Percentiles rank a stretch among this genome's conserved stretches.
Evolutionary conservation across 2,113 vertebrate genomes (phyloP).

Genomic region (Pseudonaja textilis): DNA sequence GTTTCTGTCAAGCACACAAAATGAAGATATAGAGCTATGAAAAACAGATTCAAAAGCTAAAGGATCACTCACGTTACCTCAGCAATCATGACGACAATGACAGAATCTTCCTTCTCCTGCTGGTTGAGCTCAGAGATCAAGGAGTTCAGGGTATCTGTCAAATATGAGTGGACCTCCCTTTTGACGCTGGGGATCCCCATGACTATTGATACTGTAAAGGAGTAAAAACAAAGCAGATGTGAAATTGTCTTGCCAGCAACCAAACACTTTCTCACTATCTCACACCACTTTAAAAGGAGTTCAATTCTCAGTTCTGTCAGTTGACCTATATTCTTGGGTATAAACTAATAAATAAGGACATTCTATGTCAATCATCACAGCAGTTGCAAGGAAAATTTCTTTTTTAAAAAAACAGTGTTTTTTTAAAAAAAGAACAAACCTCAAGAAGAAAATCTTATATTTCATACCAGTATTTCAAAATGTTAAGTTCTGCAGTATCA

Average conservation of each 20-base stretch:
- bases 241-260: not conserved
- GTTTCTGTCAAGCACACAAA: not conserved
- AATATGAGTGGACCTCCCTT: conserved; percentile 94
- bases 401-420: not conserved
- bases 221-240: conserved; percentile 42
- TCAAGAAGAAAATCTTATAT: not conserved
- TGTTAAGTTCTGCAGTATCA: not conserved
- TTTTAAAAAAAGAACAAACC: not conserved
- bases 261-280: not conserved
- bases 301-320: not conserved
- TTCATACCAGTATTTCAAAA: not conserved
- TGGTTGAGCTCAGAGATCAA: conserved; percentile 92
- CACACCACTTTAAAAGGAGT: not conserved
- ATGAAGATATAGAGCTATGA: not conserved
- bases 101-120: conserved; percentile 90
- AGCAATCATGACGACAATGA: conserved; percentile 94
- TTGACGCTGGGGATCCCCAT: conserved; percentile 97
- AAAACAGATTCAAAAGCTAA: not conserved
- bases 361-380: not conserved
- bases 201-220: conserved; percentile 87
- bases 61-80: conserved; percentile 76
- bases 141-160: conserved; percentile 93
- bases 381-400: not conserved
- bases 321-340: not conserved
- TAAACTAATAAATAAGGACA: not conserved